phyloP scores from a whole-genome alignment of 1,140 invertebrate species.

The Coelopa frigida region DNA sequence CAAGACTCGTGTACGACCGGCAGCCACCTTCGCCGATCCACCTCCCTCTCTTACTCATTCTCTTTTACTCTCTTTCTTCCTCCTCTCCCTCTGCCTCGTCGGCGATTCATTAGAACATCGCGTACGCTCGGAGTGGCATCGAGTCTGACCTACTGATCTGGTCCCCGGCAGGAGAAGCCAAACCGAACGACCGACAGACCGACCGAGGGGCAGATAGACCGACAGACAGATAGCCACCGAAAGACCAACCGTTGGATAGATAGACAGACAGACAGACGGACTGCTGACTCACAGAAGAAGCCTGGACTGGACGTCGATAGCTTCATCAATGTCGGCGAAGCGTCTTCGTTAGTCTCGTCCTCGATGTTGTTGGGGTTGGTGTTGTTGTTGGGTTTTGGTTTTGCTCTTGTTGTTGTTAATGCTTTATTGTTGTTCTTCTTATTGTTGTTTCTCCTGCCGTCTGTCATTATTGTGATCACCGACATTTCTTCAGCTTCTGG shows the following conservation, averaged over 20 bases:
- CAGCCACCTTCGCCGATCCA: neutral
- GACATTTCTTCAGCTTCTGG: neutral
- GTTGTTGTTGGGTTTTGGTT: neutral
- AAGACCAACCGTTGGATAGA: neutral
- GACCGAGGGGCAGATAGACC: neutral
- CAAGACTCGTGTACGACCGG: neutral
- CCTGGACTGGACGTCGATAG: constrained; percentile 1
- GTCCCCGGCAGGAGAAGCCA: constrained; percentile 4
- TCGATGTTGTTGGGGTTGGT: neutral
- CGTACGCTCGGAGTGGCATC: constrained; percentile 2
- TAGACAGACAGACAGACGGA: neutral
- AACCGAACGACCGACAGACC: constrained; percentile 1
- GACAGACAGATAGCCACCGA: neutral
- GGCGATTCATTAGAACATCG: constrained; percentile 9
- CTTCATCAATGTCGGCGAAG: constrained; percentile 9
- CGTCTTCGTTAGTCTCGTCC: neutral
- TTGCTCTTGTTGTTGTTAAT: neutral
- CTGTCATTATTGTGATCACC: neutral
- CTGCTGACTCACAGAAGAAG: neutral
- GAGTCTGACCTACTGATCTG: constrained; percentile 11
- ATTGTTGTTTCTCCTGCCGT: neutral
- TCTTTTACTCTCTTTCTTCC: constrained; percentile 1
- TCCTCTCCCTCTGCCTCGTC: neutral
- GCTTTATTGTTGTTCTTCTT: neutral
- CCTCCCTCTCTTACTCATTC: neutral